Base-by-base conservation (phyloP, 2,888 invertebrate genomes). In the Rotaria socialis region DNA sequence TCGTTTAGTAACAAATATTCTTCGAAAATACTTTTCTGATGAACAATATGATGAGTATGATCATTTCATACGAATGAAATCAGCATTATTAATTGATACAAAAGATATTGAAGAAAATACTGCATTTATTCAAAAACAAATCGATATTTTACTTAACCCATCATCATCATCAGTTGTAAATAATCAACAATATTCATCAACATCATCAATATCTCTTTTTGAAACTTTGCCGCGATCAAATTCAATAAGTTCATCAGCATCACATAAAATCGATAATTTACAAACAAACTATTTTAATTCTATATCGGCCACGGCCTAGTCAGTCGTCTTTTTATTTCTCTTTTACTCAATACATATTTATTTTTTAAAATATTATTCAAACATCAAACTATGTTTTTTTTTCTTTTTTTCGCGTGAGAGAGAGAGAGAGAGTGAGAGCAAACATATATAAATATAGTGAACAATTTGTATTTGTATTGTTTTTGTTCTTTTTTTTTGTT, bases 1-100 rank as follows among this genome's bases (percentile, higher is more conserved):
- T 89, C 92, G 93, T 74, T 94, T 93, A 90, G 94, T 95, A 75
- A 88, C 89, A 0, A 93, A 93, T 87, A 93, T 94, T 88, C 92
- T 95, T 87, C 93, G 93, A 88, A 94, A 94, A 90, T 94, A 94
- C 91, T 92, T 95, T 89, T 93, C 93, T 88, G 87, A 87, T 0
- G 92, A 93, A 85, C 94, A 94, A 87, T 94, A 94, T 90, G 94
- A 94, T 74, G 95, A 95, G 90, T 95, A 95, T 90, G 94, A 94
- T 89, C 94, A 94, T 90, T 95, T 95, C 91, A 94, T 95, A 89
- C 94, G 94, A 90, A 95, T 94, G 94, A 95, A 95, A 92, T 94
- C 95, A 56, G 95, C 95, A 91, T 92, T 95, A 88, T 94, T 95
- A 89, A 94, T 95, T 90, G 95, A 95, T 90, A 93, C 94, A 87